Evolutionary conservation across 2,113 vertebrate species (phyloP), one percentile per base, ranked within the genome.

Genomic region (Rynchops niger): DNA sequence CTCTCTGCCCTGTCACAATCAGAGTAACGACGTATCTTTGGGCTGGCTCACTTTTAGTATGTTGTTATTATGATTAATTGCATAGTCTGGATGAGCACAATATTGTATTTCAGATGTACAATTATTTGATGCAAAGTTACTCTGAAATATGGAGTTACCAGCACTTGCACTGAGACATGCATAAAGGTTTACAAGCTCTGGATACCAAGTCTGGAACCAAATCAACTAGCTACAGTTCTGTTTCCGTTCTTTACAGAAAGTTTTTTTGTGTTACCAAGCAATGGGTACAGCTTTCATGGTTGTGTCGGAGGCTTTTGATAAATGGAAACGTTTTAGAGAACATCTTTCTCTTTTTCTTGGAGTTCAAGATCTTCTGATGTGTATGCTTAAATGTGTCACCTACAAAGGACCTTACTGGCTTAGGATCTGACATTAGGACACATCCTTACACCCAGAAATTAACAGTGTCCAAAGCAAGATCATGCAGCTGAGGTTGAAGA

Each of bases 21-120:
- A 55, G 12, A 86, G 15, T 59, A 83, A 65, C 0, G 1, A 30
- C 0, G 1, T 11, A 15, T 38, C 19, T 80, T 89, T 4, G 0
- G 10, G 20, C 20, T 61, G 59, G 11, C 15, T 74, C 45, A 52
- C 4, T 65, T 73, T 82, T 49, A 74, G 3, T 16, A 21, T 61
- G 26, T 11, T 70, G 10, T 23, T 78, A 29, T 66, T 61, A 23
- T 59, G 43, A 77, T 78, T 73, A 62, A 49, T 61, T 66, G 4
- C 40, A 23, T 53, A 34, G 8, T 69, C 34, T 87, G 4, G 1
- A 27, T 62, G 5, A 69, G 32, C 13, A 69, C 36, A 80, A 40
- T 17, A 52, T 74, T 70, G 5, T 70, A 9, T 62, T 82, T 84
- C 3, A 19, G 45, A 22, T 69, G 26, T 23, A 56, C 36, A 73